Percentiles rank a stretch among this genome's conserved stretches.
These are phyloP conservation scores for Bradypodion ventrale DNA, from an alignment of 2,797 vertebrate species.

Conservation along the genomic window DNA sequence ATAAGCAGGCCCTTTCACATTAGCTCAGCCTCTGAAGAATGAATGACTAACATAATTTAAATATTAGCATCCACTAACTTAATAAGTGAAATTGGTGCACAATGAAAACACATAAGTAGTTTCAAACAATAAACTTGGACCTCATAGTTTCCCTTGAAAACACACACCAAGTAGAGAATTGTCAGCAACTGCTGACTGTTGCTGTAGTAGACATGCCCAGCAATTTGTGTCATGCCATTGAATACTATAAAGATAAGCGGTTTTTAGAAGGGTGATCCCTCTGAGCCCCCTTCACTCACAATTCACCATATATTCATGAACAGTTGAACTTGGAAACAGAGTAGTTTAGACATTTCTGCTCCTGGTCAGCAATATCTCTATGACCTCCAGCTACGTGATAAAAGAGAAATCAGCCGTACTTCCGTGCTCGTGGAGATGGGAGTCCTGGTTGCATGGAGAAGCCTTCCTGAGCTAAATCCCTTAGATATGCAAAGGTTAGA, in stretches of 20 bases:
- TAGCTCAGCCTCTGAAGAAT: not conserved
- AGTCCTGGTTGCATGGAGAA: not conserved
- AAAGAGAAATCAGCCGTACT: not conserved
- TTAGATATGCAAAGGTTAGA: not conserved
- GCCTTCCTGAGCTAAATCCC: not conserved
- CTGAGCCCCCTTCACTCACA: not conserved
- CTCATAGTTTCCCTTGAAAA: not conserved
- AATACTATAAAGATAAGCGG: not conserved
- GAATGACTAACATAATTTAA: constrained; percentile 3
- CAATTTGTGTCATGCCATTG: not conserved
- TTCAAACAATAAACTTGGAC: no score
- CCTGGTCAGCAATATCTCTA: not conserved
- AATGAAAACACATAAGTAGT: not conserved
- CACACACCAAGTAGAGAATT: no score
- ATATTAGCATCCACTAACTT: constrained; percentile 3
- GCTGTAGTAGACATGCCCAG: not conserved
- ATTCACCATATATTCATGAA: not conserved
- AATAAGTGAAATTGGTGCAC: not conserved
- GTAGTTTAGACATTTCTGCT: not conserved
- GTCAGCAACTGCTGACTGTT: not conserved
- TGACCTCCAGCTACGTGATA: no score
- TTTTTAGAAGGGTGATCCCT: not conserved
- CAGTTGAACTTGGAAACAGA: not conserved
- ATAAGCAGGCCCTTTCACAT: not conserved
- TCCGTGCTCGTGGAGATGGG: not conserved